These are phyloP conservation scores for Cyaniris semiargus DNA, from an alignment of 2,888 invertebrate genomes.

Conservation along the genomic window DNA sequence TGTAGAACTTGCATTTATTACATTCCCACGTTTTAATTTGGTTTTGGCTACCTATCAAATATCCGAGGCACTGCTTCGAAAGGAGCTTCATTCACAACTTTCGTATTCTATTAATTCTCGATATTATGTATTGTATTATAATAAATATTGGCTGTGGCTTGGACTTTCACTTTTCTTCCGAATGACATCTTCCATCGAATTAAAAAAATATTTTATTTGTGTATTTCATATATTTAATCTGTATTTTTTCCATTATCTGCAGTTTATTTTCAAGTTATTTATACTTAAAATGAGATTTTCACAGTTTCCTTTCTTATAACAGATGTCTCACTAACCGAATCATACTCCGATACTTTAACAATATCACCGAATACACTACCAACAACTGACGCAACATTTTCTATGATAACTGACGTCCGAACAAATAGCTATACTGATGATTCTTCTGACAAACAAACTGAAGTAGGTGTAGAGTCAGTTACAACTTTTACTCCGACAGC, in stretches of 20 bases:
- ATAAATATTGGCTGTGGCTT: background rate
- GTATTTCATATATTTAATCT: background rate
- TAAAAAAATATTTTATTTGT: background rate
- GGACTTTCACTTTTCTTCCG: constrained; percentile 2
- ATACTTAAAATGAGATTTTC: constrained; percentile 34
- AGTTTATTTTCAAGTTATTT: background rate
- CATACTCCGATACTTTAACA: constrained; percentile 58
- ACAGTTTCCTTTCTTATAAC: constrained; percentile 68
- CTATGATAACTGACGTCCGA: constrained; percentile 36
- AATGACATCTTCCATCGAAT: background rate
- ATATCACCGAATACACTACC: constrained; percentile 32
- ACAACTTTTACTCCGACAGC: background rate
- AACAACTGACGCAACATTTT: constrained; percentile 17
- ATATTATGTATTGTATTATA: background rate
- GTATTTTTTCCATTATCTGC: background rate
- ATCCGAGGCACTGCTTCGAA: background rate
- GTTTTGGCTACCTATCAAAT: constrained; percentile 11
- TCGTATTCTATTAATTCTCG: background rate
- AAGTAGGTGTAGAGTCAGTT: background rate
- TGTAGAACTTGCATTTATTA: constrained; percentile 13
- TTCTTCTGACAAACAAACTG: background rate
- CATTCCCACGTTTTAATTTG: background rate
- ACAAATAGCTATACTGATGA: constrained; percentile 24
- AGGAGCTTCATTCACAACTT: constrained; percentile 7
- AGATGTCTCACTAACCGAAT: constrained; percentile 78